Percentiles rank a stretch among this genome's conserved stretches.
These are phyloP conservation scores for Amphipyra tragopoginis DNA, from an alignment of 2,888 invertebrate species.

Conservation along the genomic window DNA sequence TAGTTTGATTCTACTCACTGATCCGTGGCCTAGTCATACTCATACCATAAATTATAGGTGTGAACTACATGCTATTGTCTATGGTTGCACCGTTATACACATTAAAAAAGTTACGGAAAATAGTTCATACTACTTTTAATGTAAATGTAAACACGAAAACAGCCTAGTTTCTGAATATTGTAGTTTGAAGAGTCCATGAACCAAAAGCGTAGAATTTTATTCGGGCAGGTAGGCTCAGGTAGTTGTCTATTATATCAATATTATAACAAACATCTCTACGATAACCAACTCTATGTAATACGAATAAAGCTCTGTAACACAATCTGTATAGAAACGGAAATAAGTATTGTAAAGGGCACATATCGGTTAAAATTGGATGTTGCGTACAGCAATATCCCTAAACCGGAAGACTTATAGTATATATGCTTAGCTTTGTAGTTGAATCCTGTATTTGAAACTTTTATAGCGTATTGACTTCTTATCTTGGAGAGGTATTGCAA, in stretches of 20 bases:
- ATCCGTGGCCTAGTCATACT: slow-evolving; percentile 24
- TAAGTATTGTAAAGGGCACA: background rate
- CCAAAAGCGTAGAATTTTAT: no score
- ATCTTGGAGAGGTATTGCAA: no score
- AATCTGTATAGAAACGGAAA: slow-evolving; percentile 16
- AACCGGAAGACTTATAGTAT: background rate
- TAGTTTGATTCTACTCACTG: slow-evolving; percentile 42
- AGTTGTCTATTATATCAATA: no score
- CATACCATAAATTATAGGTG: slow-evolving; percentile 34
- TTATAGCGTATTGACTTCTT: no score
- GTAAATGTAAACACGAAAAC: no score
- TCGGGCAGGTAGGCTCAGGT: no score
- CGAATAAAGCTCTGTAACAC: background rate
- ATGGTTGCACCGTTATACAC: slow-evolving; percentile 27
- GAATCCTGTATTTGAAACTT: no score
- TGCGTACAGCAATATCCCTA: background rate
- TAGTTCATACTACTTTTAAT: background rate
- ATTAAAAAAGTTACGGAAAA: slow-evolving; percentile 12
- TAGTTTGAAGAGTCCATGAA: no score
- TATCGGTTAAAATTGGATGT: background rate
- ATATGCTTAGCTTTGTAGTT: background rate
- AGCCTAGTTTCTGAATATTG: no score
- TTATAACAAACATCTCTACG: no score
- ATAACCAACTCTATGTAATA: background rate
- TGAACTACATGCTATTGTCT: slow-evolving; percentile 37